Percentiles rank a stretch among this genome's conserved stretches.
Evolutionary conservation across 37 sponge, comb jelly and placozoan genomes (phyloP).

Genomic region (Aplysina aerophoba): DNA sequence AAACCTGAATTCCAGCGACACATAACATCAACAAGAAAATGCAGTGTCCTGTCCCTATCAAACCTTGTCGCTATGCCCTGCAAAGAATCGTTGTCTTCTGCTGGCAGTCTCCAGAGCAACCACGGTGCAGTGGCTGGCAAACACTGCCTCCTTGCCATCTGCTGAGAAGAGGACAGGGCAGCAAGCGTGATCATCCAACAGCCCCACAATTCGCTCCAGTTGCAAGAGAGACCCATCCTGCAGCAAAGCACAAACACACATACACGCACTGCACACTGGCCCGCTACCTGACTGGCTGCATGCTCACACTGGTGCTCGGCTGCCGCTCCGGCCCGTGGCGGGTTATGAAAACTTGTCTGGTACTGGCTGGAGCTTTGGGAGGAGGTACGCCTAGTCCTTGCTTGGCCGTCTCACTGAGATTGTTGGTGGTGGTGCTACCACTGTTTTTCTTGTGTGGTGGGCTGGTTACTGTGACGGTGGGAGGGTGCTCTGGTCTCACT

Average conservation of each 20-base stretch:
- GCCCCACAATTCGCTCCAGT: conserved; percentile 67
- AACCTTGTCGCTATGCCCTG: conserved; percentile 91
- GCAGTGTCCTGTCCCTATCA: neutral
- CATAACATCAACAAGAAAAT: neutral
- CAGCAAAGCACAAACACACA: neutral
- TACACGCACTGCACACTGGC: neutral
- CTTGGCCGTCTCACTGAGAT: no score
- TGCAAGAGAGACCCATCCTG: conserved; percentile 76
- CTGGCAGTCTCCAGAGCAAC: conserved; percentile 67
- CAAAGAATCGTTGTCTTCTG: conserved; percentile 69
- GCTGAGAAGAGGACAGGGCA: conserved; percentile 58
- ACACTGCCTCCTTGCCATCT: conserved; percentile 56
- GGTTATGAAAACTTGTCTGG: no score
- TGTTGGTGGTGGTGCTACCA: neutral
- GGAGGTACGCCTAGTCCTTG: no score
- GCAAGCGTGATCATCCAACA: conserved; percentile 53
- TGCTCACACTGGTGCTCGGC: no score
- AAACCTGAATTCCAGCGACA: conserved; percentile 52
- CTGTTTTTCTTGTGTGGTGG: neutral
- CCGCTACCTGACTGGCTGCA: no score
- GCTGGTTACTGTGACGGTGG: neutral
- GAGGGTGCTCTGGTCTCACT: neutral
- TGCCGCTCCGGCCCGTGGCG: no score
- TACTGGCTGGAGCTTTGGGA: no score
- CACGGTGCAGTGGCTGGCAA: conserved; percentile 76